Evolutionary conservation across 2,113 vertebrate species (phyloP).

Genomic region (Prolemur simus): DNA sequence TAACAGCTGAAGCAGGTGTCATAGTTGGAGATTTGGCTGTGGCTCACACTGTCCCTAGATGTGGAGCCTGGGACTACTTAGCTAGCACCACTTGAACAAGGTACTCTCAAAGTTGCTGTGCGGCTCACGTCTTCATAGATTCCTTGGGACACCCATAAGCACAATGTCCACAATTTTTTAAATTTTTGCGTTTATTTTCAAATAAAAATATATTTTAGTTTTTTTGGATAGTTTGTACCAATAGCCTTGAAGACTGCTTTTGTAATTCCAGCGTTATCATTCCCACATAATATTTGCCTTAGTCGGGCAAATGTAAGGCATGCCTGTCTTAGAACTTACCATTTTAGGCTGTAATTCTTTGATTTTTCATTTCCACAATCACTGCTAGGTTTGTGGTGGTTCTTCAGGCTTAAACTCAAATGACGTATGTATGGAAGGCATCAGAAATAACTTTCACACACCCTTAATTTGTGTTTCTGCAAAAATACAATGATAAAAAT

Average conservation of each 20-base stretch:
- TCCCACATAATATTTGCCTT: not conserved
- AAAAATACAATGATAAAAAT: not conserved
- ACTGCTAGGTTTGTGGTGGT: not conserved
- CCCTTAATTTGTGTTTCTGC: not conserved
- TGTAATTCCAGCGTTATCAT: not conserved
- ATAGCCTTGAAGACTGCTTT: not conserved
- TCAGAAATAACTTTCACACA: not conserved
- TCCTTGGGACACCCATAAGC: not conserved
- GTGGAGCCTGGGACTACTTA: not conserved
- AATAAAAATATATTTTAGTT: not conserved
- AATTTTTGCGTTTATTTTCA: not conserved
- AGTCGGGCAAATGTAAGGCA: not conserved
- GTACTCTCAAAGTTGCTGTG: no score
- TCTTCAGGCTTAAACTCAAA: not conserved
- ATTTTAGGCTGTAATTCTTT: not conserved
- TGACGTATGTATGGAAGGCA: not conserved
- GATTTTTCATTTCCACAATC: not conserved
- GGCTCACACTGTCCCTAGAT: not conserved
- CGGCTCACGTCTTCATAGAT: not conserved
- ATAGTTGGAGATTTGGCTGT: not conserved
- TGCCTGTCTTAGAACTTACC: not conserved
- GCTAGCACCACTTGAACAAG: not conserved
- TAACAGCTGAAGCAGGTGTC: not conserved
- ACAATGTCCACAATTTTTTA: not conserved
- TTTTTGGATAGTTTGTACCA: conserved; percentile 2